Conservation (phyloP, 2,888 invertebrate species). For the Adelognathus sp. region DNA sequence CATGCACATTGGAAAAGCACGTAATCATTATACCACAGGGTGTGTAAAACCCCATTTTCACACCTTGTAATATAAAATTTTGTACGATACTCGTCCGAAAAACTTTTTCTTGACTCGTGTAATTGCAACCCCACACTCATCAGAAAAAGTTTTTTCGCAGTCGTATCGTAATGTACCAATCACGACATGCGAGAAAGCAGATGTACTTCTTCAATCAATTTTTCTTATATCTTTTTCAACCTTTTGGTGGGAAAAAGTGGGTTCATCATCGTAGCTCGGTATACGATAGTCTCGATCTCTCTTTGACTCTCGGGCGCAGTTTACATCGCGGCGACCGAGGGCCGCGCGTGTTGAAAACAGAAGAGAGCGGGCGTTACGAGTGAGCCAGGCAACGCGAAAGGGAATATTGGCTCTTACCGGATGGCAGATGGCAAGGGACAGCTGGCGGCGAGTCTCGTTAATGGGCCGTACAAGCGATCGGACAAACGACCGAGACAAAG, state of each 20-base stretch:
- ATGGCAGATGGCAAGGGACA: constrained; percentile 65
- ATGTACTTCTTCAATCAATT: too few species aligned
- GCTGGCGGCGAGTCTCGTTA: constrained; percentile 58
- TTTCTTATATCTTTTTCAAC: too few species aligned
- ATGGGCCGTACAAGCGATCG: constrained; percentile 29
- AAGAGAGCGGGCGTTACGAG: constrained; percentile 42
- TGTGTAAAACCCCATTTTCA: too few species aligned
- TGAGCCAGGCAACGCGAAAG: constrained; percentile 37
- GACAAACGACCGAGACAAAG: background rate
- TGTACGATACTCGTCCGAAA: too few species aligned
- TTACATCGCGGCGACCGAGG: background rate
- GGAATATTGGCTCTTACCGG: constrained; percentile 61
- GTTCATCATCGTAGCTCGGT: background rate
- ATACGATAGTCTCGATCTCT: constrained; percentile 18
- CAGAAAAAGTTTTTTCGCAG: too few species aligned
- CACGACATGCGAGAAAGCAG: too few species aligned
- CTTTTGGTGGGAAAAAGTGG: background rate
- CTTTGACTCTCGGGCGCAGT: background rate
- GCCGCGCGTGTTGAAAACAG: constrained; percentile 9
- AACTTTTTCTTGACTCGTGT: too few species aligned
- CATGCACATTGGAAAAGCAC: background rate
- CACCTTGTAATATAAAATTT: too few species aligned
- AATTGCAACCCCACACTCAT: too few species aligned
- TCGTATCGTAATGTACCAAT: too few species aligned
- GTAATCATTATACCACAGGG: too few species aligned